phyloP scores from a whole-genome alignment of 2,797 vertebrate species.

The Lagocephalus sceleratus region DNA sequence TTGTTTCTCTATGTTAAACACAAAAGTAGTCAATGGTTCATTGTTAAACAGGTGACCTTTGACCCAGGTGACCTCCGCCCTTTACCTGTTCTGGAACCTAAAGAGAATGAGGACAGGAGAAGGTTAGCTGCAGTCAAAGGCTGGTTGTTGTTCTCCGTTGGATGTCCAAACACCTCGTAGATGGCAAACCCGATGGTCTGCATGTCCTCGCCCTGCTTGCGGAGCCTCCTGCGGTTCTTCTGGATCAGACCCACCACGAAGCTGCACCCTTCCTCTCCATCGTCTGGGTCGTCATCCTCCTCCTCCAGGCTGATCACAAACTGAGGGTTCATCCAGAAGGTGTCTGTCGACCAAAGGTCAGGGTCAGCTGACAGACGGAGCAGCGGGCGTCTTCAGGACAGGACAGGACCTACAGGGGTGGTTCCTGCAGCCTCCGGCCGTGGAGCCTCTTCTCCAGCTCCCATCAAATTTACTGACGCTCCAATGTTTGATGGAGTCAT shows the following conservation, averaged over 20 bases:
- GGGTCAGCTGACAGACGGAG: too few relatives aligned
- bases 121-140: neutral
- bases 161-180: constrained; percentile 69
- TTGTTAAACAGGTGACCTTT: too few relatives aligned
- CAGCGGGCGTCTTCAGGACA: neutral
- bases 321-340: constrained; percentile 89
- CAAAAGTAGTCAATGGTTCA: too few relatives aligned
- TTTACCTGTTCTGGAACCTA: constrained; percentile 75
- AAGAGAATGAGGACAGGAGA: constrained; percentile 14
- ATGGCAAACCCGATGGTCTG: constrained; percentile 83
- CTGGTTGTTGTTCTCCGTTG: neutral
- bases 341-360: constrained; percentile 61
- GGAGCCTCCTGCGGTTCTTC: constrained; percentile 81
- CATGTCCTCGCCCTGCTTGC: constrained; percentile 79
- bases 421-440: constrained; percentile 84
- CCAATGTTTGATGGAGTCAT: constrained; percentile 78
- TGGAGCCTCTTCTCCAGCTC: constrained; percentile 81
- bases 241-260: constrained; percentile 86
- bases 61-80: too few relatives aligned
- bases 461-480: constrained; percentile 78
- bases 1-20: too few relatives aligned
- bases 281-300: constrained; percentile 76
- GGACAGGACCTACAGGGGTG: constrained; percentile 72
- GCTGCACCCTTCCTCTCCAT: constrained; percentile 72
- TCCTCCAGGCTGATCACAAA: constrained; percentile 81